Evolutionary conservation across 2,113 vertebrate species (phyloP).

Genomic region (Coturnix japonica): DNA sequence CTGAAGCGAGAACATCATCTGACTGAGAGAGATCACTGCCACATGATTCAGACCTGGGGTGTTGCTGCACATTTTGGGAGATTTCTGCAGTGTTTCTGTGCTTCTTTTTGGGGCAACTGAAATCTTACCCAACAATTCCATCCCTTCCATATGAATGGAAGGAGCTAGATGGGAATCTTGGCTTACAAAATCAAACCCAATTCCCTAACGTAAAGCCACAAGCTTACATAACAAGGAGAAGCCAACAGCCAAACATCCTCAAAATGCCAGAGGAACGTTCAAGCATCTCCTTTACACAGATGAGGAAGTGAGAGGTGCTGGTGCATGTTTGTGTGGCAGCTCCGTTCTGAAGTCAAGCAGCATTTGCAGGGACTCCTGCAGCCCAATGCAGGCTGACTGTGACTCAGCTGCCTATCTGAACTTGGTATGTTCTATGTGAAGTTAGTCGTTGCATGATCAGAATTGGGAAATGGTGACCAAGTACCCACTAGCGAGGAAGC

Average conservation of each 20-base stretch:
- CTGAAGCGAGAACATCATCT: neutral
- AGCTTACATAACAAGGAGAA: neutral
- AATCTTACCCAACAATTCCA: neutral
- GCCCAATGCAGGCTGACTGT: neutral
- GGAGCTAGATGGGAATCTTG: neutral
- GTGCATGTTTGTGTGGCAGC: rapidly evolving
- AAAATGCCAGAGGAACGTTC: neutral
- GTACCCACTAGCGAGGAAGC: neutral
- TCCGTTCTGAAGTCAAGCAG: neutral
- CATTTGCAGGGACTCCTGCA: neutral
- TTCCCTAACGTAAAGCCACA: neutral
- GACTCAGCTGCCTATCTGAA: neutral
- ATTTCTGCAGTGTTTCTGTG: neutral
- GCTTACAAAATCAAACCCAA: neutral
- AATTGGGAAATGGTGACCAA: neutral
- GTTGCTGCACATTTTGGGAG: neutral
- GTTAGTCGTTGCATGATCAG: neutral
- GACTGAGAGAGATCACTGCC: neutral
- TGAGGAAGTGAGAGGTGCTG: neutral
- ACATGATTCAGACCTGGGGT: neutral
- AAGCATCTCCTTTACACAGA: neutral
- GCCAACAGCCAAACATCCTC: neutral
- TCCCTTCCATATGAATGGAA: neutral
- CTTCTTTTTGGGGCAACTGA: neutral
- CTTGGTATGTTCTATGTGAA: neutral